phyloP scores from a whole-genome alignment of 2,888 invertebrate species.

The Schrankia costaestrigalis region DNA sequence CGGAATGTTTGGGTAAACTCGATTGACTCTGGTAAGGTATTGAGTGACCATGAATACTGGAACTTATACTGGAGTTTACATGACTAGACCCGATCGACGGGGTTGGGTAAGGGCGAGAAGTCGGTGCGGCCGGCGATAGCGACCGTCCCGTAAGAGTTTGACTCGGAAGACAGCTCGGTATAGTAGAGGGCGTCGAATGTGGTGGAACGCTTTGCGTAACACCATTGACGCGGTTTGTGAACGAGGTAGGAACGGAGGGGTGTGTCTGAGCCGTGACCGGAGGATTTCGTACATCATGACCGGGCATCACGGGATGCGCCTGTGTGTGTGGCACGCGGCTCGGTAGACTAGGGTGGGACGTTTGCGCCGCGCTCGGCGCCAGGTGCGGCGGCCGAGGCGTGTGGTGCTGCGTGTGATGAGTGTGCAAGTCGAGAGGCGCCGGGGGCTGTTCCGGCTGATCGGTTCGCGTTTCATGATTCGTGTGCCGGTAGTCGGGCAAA shows the following conservation, averaged over 20 bases:
- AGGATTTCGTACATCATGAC: slow-evolving; percentile 57
- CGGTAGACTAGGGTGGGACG: slow-evolving; percentile 53
- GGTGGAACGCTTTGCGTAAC: slow-evolving; percentile 52
- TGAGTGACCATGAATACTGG: slow-evolving; percentile 69
- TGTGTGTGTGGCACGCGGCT: slow-evolving; percentile 54
- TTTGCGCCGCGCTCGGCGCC: slow-evolving; percentile 30
- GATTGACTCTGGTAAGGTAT: slow-evolving; percentile 71
- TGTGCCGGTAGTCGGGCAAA: slow-evolving; percentile 72
- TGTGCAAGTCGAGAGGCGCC: slow-evolving; percentile 65
- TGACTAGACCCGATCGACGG: slow-evolving; percentile 77
- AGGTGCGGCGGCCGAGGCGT: slow-evolving; percentile 44
- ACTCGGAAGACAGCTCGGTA: slow-evolving; percentile 69
- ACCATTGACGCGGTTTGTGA: slow-evolving; percentile 56
- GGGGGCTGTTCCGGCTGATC: slow-evolving; percentile 54
- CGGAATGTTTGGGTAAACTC: slow-evolving; percentile 77
- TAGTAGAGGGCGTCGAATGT: slow-evolving; percentile 53
- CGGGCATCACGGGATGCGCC: slow-evolving; percentile 59
- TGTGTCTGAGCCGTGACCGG: slow-evolving; percentile 42
- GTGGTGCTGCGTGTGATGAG: slow-evolving; percentile 61
- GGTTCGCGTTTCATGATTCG: slow-evolving; percentile 80
- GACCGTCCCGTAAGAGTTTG: slow-evolving; percentile 60
- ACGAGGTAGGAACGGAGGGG: slow-evolving; percentile 68
- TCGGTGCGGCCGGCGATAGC: slow-evolving; percentile 57
- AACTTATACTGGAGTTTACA: slow-evolving; percentile 71
- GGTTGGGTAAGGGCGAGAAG: slow-evolving; percentile 63